Percentiles rank a stretch among this genome's conserved stretches.
phyloP scores from a whole-genome alignment of 2,113 vertebrate genomes.

The Aspidoscelis tigris region DNA sequence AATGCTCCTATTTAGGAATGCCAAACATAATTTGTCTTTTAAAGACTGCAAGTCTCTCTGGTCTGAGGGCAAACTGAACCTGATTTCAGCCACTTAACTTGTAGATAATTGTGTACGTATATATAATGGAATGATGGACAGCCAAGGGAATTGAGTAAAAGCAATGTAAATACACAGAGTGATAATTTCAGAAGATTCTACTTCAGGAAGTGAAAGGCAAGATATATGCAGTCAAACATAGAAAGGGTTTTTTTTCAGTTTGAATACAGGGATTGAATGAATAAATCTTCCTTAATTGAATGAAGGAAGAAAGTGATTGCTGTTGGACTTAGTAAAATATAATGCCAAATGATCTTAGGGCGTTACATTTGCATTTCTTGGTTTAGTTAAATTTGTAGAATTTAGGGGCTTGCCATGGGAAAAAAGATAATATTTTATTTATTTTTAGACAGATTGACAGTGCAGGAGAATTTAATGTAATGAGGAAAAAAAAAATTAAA shows the following conservation, averaged over 20 bases:
- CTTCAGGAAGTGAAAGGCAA: neutral
- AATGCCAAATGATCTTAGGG: too few species aligned
- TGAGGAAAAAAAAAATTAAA: neutral
- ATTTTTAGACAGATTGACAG: neutral
- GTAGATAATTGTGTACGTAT: neutral
- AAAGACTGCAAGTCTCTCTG: conserved; percentile 26
- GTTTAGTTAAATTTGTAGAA: neutral
- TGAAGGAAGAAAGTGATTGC: conserved; percentile 53
- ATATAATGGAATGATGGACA: neutral
- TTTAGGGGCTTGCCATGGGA: neutral
- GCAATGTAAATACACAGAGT: conserved; percentile 13
- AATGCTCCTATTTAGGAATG: conserved; percentile 38
- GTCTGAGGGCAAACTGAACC: conserved; percentile 31
- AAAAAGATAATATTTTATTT: neutral
- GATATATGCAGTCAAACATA: conserved; percentile 26
- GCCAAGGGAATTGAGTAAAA: conserved; percentile 18
- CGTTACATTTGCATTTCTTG: neutral
- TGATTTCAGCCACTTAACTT: conserved; percentile 9
- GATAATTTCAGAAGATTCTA: conserved; percentile 37
- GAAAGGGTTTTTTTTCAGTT: conserved; percentile 26
- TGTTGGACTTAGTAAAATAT: conserved; percentile 26
- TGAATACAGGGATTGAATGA: neutral
- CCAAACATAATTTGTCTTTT: conserved; percentile 37
- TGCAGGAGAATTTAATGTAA: too few species aligned
- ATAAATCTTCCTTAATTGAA: conserved; percentile 20